These are phyloP conservation scores for Etheostoma perlongum DNA, from an alignment of 2,797 vertebrate genomes.

Conservation along the genomic window DNA sequence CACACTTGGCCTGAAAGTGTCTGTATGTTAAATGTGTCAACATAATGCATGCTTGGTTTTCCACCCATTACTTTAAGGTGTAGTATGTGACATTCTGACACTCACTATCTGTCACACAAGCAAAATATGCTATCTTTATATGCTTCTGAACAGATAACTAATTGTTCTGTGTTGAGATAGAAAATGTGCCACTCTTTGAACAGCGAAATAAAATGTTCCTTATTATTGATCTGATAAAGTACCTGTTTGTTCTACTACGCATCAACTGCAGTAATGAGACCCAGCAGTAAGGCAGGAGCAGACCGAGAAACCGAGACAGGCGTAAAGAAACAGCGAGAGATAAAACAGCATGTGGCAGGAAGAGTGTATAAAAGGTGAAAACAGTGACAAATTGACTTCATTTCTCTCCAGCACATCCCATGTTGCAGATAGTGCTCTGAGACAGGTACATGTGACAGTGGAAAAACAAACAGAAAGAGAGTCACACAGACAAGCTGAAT, in stretches of 20 bases:
- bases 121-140: not conserved
- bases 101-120: not conserved
- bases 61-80: not conserved
- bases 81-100: not conserved
- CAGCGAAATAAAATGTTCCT: not conserved
- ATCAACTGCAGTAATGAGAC: constrained; percentile 6
- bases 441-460: constrained; percentile 62
- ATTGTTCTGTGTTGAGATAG: not conserved
- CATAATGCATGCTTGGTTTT: not conserved
- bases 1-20: constrained; percentile 24
- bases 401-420: constrained; percentile 35
- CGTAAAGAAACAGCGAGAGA: constrained; percentile 32
- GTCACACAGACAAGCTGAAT: constrained; percentile 36
- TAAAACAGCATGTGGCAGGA: constrained; percentile 53
- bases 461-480: constrained; percentile 55
- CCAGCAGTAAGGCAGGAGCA: constrained; percentile 11
- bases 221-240: constrained; percentile 12
- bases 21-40: not conserved
- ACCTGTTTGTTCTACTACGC: constrained; percentile 7
- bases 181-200: constrained; percentile 1
- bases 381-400: constrained; percentile 68
- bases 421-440: constrained; percentile 36
- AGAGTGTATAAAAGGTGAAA: constrained; percentile 56
- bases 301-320: constrained; percentile 10
- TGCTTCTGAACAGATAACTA: not conserved